A percentile compares a stretch with the other conserved stretches of the same genome.
Evolutionary conservation across 2,797 vertebrate species (phyloP).

Genomic region (Potorous gilbertii): DNA sequence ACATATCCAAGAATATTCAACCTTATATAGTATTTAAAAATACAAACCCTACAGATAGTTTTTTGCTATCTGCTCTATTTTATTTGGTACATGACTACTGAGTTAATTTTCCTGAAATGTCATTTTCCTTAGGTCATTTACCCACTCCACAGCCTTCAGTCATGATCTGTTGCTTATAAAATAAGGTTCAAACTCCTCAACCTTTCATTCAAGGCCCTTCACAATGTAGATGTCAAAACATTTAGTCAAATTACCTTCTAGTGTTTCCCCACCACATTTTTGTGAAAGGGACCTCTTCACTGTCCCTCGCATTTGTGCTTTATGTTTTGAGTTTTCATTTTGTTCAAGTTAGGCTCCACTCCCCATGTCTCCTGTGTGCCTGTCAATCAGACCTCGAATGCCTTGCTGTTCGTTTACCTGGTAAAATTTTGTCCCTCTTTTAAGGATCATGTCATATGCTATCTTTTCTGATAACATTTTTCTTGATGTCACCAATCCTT

Average conservation of each 20-base stretch:
- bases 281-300: background rate
- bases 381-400: background rate
- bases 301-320: background rate
- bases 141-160: background rate
- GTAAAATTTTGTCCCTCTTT: background rate
- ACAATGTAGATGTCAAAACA: background rate
- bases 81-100: slow-evolving; percentile 7
- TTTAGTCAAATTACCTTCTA: background rate
- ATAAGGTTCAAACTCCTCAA: background rate
- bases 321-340: background rate
- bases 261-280: background rate
- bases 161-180: background rate
- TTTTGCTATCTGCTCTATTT: background rate
- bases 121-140: background rate
- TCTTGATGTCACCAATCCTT: background rate
- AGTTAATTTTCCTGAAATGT: slow-evolving; percentile 25
- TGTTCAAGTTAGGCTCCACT: background rate
- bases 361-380: background rate
- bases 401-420: background rate
- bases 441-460: background rate
- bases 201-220: background rate
- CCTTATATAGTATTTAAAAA: background rate
- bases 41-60: slow-evolving; percentile 15
- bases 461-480: background rate
- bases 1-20: background rate